Evolutionary conservation across 2,113 vertebrate species (phyloP).

Genomic region (Dendrocopos noguchii): DNA sequence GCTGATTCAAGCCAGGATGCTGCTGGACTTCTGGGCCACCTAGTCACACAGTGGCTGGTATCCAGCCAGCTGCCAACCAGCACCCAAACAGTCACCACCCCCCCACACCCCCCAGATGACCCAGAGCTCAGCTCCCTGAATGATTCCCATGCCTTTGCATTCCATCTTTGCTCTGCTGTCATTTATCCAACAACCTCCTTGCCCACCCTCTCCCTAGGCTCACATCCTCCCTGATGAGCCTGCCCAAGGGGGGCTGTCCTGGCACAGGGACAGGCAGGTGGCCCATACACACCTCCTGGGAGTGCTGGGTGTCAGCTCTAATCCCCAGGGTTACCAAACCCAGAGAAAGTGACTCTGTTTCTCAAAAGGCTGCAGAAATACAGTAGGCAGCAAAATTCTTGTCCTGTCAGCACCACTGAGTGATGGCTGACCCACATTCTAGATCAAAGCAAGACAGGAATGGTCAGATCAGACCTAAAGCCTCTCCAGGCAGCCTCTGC

Average conservation of each 20-base stretch:
- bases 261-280: no score
- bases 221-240: rapidly evolving
- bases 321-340: not conserved
- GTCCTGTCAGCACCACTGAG: not conserved
- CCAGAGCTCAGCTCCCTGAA: not conserved
- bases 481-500: not conserved
- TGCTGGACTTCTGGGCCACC: no score
- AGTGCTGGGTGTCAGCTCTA: not conserved
- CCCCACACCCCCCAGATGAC: not conserved
- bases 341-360: constrained; percentile 17
- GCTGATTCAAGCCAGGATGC: no score
- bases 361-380: constrained; percentile 6
- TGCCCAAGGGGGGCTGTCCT: not conserved
- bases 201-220: not conserved
- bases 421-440: not conserved
- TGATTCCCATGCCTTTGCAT: rapidly evolving
- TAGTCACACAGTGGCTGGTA: no score
- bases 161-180: not conserved
- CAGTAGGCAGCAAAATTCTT: not conserved
- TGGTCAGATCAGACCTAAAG: not conserved
- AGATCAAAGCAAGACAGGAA: not conserved
- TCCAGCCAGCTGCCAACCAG: no score
- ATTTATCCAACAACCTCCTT: not conserved
- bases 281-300: not conserved
- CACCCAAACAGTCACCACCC: no score